phyloP scores from a whole-genome alignment of 2,888 invertebrate species.

The Acrobasis consociella region DNA sequence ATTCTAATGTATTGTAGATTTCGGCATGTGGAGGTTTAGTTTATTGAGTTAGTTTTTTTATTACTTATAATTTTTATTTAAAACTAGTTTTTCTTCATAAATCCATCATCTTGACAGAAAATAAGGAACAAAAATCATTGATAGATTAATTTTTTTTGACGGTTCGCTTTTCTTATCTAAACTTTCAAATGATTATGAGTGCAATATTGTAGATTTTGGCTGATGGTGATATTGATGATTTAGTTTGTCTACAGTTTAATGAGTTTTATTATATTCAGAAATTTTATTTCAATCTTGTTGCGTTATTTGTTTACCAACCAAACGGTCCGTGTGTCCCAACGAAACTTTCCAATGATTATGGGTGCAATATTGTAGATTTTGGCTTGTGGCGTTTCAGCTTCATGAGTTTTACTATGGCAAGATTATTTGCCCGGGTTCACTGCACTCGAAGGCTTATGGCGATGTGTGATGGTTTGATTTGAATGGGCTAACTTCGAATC shows the following conservation, averaged over 20 bases:
- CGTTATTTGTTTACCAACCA: constrained; percentile 3
- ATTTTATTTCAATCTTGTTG: no score
- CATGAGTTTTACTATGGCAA: background rate
- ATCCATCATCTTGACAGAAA: no score
- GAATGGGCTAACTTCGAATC: constrained; percentile 1
- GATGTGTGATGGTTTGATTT: constrained; percentile 1
- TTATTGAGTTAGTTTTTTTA: no score
- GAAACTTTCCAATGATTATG: constrained; percentile 38
- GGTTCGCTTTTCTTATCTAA: no score
- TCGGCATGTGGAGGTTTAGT: no score
- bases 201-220: constrained; percentile 46
- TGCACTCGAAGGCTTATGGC: background rate
- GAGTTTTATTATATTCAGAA: no score
- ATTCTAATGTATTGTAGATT: background rate
- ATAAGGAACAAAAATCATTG: no score
- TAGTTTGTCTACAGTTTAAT: no score
- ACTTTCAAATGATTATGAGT: no score
- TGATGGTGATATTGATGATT: constrained; percentile 25
- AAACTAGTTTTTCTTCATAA: no score
- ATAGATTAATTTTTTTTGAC: no score
- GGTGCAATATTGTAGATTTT: constrained; percentile 4
- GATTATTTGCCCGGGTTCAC: constrained; percentile 29
- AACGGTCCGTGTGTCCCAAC: constrained; percentile 28
- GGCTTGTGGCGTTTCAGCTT: background rate
- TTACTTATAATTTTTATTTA: no score